Conservation (phyloP, 2,797 vertebrate genomes). For the Meda fulgida region DNA sequence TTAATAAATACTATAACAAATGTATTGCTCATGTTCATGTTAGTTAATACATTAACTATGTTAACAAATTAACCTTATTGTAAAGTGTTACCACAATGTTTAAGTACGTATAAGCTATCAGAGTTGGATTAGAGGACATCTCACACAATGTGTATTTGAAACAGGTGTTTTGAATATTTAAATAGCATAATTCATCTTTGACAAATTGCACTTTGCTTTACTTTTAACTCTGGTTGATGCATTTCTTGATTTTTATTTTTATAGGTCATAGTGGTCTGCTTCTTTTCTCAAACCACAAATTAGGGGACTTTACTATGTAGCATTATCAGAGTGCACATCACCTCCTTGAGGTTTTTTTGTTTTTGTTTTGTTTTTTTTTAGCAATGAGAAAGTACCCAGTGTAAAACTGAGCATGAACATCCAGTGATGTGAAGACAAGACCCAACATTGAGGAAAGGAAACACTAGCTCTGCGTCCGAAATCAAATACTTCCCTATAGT, state of each 20-base stretch:
- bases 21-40: too few species aligned
- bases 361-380: slow-evolving; percentile 11
- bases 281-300: slow-evolving; percentile 35
- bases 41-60: too few species aligned
- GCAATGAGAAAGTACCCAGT: not conserved
- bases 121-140: not conserved
- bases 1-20: too few species aligned
- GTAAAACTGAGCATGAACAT: not conserved
- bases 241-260: slow-evolving; percentile 41
- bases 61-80: too few species aligned
- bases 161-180: not conserved
- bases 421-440: not conserved
- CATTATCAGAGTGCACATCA: not conserved
- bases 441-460: not conserved
- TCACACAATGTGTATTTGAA: not conserved
- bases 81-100: too few species aligned
- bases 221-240: not conserved
- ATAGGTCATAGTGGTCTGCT: slow-evolving; percentile 45
- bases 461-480: not conserved
- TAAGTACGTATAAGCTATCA: not conserved
- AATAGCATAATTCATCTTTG: not conserved
- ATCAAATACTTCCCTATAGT: not conserved
- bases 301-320: not conserved
- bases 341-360: not conserved
- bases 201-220: not conserved